Evolutionary conservation across 2,888 invertebrate species (phyloP), one percentile per base, ranked within the genome.

Genomic region (Orthonychiurus folsomi): DNA sequence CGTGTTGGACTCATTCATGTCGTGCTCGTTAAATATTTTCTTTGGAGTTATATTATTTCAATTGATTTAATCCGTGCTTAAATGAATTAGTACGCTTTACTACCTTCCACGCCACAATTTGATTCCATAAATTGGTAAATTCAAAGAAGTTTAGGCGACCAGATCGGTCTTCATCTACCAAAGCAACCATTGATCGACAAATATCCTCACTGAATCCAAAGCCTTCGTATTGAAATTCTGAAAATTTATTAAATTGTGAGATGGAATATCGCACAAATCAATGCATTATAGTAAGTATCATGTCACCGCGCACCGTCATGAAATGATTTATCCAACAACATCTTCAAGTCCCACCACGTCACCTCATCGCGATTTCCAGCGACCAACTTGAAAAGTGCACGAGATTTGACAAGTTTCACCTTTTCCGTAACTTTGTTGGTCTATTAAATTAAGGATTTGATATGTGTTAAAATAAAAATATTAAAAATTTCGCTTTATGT

Each of bases 301-400:
- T 37, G 15, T 37, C 12, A 25, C n/a, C n/a, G n/a, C 26, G 18
- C 21, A 60, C 60, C 60, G 20, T 47, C 23, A 23, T 50, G 59
- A 59, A 59, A 59, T 3, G 21, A 12, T 25, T 59, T 59, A 50
- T 59, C 59, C 59, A 59, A 37, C 3, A 50, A 18, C 28, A 54
- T 56, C 50, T 60, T 60, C 5, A 60, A n/a, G 15, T 60, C 54
- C 60, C 55, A 54, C 60, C 60, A 60, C 27, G 53, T 28, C 20
- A 60, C 47, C 21, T 60, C 55, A 3, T 27, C 59, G 21, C 54
- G 50, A 20, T 55, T 37, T 20, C 24, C 28, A 15, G 28, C 9
- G 3, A 27, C 25, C 3, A 9, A 12, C 3, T 54, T 15, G 15
- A 9, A 37, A 37, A 37, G 15, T 37, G 5, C 15, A 15, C 37